These are phyloP conservation scores for Saxicola maurus DNA, from an alignment of 2,797 vertebrate genomes.

Conservation along the genomic window DNA sequence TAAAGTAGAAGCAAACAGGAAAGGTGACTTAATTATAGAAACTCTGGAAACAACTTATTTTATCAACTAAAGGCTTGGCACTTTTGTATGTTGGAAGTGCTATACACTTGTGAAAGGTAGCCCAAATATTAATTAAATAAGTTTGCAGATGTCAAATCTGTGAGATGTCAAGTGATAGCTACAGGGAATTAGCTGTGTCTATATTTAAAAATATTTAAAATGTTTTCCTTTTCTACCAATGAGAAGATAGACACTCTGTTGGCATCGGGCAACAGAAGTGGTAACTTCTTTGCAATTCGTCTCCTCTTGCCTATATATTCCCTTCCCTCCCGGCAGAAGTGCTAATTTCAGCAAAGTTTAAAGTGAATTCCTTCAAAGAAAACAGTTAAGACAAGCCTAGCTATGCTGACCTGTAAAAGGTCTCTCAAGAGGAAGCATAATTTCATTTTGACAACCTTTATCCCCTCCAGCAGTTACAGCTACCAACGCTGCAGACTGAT, in stretches of 20 bases:
- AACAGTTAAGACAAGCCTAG: not conserved
- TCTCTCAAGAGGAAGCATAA: not conserved
- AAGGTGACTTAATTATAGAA: not conserved
- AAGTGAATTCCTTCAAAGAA: not conserved
- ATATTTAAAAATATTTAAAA: not conserved
- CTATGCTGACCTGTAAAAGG: not conserved
- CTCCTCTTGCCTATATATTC: not conserved
- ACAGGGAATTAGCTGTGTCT: not conserved
- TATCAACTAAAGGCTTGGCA: not conserved
- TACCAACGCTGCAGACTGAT: not conserved
- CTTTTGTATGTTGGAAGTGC: not conserved
- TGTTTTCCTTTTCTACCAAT: not conserved
- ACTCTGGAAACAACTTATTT: not conserved
- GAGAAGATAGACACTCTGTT: not conserved
- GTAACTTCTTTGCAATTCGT: not conserved
- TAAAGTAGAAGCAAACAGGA: not conserved
- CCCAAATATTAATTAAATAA: constrained; percentile 20
- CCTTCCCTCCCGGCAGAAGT: not conserved
- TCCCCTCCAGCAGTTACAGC: not conserved
- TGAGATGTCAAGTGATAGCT: not conserved
- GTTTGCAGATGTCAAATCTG: not conserved
- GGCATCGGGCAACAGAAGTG: not conserved
- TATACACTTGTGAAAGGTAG: not conserved
- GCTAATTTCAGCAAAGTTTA: not conserved
- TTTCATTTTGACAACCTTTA: not conserved